A percentile compares a stretch with the other conserved stretches of the same genome.
These are phyloP conservation scores for Sebastes iracundus DNA, from an alignment of 2,797 vertebrate species.

Conservation along the genomic window DNA sequence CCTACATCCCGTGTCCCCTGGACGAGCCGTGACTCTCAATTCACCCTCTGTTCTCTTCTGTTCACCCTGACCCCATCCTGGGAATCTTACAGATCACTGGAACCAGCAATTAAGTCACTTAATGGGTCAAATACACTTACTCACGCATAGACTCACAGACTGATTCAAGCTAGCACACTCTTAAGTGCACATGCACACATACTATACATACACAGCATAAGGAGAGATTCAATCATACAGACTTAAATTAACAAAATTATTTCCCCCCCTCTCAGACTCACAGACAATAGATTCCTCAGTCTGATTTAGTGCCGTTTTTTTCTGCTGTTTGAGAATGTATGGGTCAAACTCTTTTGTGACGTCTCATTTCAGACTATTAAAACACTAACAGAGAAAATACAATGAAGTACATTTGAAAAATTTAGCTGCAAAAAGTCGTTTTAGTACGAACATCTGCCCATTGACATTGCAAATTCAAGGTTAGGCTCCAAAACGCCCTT, in stretches of 20 bases:
- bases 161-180: conserved; percentile 12
- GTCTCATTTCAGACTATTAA: conserved; percentile 12
- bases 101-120: conserved; percentile 53
- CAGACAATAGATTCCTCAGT: not conserved
- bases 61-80: conserved; percentile 42
- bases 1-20: conserved; percentile 38
- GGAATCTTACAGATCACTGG: conserved; percentile 49
- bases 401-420: not conserved
- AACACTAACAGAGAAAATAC: conserved; percentile 29
- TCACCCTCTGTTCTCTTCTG: conserved; percentile 52
- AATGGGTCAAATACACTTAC: conserved; percentile 48
- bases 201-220: not conserved
- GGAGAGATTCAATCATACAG: not conserved
- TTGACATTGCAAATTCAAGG: conserved; percentile 20
- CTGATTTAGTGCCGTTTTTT: conserved; percentile 5
- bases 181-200: not conserved
- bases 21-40: conserved; percentile 46
- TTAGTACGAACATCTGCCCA: conserved; percentile 29
- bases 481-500: not conserved
- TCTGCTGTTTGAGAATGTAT: conserved; percentile 21
- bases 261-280: not conserved
- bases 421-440: conserved; percentile 10
- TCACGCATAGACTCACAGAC: conserved; percentile 28
- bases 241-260: not conserved
- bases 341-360: conserved; percentile 5